phyloP scores from a whole-genome alignment of 1,140 invertebrate genomes.

The Drosophila triauraria region DNA sequence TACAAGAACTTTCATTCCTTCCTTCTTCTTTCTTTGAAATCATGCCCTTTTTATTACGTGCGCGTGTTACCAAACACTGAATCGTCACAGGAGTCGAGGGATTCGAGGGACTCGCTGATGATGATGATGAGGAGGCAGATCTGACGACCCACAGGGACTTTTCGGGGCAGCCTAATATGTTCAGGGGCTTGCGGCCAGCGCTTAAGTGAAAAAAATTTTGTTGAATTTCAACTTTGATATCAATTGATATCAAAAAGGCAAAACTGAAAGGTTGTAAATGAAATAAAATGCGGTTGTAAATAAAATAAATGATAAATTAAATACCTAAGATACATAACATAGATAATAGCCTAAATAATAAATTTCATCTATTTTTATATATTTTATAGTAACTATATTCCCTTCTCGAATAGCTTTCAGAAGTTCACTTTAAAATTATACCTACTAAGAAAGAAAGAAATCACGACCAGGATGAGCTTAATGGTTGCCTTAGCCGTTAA shows the following conservation, averaged over 20 bases:
- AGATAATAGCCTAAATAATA: no score
- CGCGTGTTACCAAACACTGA: conserved; percentile 59
- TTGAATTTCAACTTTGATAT: no score
- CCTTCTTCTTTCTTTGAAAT: conserved; percentile 5
- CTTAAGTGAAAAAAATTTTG: conserved; percentile 60
- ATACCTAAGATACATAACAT: no score
- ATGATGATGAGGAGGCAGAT: conserved; percentile 70
- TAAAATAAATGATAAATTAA: no score
- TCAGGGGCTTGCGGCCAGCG: conserved; percentile 55
- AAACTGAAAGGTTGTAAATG: no score
- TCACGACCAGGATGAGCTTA: conserved; percentile 48
- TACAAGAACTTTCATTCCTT: conserved; percentile 53
- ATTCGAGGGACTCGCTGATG: conserved; percentile 46
- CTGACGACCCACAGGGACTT: conserved; percentile 33
- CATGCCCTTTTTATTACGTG: conserved; percentile 61
- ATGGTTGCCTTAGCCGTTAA: conserved; percentile 55
- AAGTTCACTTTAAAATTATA: conserved; percentile 47
- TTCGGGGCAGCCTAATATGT: conserved; percentile 64
- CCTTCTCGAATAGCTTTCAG: neutral
- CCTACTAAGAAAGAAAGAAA: conserved; percentile 39
- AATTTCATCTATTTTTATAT: neutral
- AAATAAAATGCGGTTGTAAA: no score
- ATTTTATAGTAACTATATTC: conserved; percentile 19
- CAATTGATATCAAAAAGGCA: no score
- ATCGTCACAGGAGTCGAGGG: conserved; percentile 35